Evolutionary conservation across 2,797 vertebrate species (phyloP), one percentile per base, ranked within the genome.

Genomic region (Coracias cyanogaster): DNA sequence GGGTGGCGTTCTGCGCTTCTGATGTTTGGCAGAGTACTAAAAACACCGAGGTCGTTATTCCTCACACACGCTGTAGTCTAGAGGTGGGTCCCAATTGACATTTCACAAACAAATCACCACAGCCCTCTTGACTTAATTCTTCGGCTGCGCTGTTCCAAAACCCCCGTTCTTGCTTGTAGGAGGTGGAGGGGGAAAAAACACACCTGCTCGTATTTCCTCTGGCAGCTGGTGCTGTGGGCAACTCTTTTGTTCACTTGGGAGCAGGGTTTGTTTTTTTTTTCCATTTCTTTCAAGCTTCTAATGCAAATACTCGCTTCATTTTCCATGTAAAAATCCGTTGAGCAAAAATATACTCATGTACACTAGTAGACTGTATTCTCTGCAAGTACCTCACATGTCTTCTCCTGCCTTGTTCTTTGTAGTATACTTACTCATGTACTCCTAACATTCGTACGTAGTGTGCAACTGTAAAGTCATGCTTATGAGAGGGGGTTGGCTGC

Each of bases 191-290:
- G 58, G 31, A 25, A 67, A 70, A 92, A 90, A 71, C 90, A 86
- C 88, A 96, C 95, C 82, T 79, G 83, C 82, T 93, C 10, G 2
- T 89, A 20, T 93, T 97, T 96, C 95, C 93, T 97, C 95, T 93
- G 96, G 97, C 97, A 97, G 96, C 97, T 97, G 98, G 97, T 98
- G 97, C 98, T 98, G 98, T 98, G 98, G 98, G 98, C 98, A 98
- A 84, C 97, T 83, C 82, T 84, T 96, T 93, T 88, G 77, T 95
- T 95, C 94, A 82, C 39, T 51, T 89, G 94, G 93, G 74, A 95
- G 80, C 83, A 73, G 92, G 1, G 19, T 65, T 76, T 90, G 79
- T 96, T 95, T 74, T 65, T 76, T 90, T 81, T 96, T 95, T 74
- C 81, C 57, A 31, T 97, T 97, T 95, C 93, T 86, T 97, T 92